A percentile compares a stretch with the other conserved stretches of the same genome.
Conservation (phyloP, 2,113 vertebrate genomes). For the Gulo gulo region DNA sequence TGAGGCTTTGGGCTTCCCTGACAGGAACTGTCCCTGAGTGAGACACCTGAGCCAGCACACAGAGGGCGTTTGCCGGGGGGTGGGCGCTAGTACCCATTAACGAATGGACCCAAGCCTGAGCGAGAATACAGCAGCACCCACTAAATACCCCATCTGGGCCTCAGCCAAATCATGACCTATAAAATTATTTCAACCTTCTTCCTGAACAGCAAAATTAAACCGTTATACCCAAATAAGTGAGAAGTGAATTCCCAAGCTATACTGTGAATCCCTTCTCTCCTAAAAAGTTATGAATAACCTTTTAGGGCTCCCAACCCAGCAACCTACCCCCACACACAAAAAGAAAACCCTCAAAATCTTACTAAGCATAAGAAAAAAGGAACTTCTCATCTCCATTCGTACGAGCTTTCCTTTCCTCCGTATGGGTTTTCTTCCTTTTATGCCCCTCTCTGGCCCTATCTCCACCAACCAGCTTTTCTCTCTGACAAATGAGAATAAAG, state of each 20-base stretch:
- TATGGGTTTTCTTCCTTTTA: neutral
- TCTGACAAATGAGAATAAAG: neutral
- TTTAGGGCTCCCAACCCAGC: neutral
- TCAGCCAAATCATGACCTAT: neutral
- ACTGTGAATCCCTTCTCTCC: neutral
- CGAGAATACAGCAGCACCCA: neutral
- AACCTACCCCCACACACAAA: no score
- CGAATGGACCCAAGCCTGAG: neutral
- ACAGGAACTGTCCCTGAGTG: neutral
- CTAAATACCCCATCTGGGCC: neutral
- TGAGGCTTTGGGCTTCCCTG: neutral
- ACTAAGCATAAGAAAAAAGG: neutral
- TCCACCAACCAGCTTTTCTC: neutral
- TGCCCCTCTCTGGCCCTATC: neutral
- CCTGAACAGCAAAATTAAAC: neutral
- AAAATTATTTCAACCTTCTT: neutral
- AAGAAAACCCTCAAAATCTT: neutral
- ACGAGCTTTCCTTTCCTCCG: neutral
- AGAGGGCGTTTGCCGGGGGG: neutral
- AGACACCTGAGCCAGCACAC: neutral
- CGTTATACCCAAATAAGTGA: neutral
- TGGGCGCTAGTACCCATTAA: neutral
- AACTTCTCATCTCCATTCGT: neutral
- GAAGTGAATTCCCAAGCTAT: neutral
- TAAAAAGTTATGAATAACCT: neutral